These are phyloP conservation scores for Trogon melanurus DNA, from an alignment of 2,113 vertebrate genomes.

Conservation along the genomic window DNA sequence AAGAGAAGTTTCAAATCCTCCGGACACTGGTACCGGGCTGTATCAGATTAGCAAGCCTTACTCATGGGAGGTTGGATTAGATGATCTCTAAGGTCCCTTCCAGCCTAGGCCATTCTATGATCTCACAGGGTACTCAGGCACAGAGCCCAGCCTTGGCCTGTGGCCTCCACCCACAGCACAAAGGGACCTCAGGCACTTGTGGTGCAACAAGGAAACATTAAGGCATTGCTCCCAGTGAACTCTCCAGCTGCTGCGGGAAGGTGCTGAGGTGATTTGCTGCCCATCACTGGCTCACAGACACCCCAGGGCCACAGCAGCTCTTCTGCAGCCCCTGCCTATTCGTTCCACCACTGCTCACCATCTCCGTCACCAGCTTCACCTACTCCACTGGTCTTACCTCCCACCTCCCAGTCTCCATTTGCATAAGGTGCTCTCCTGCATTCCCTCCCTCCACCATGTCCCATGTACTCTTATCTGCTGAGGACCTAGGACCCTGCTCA, in stretches of 20 bases:
- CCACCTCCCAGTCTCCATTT: not conserved
- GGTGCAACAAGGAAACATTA: not conserved
- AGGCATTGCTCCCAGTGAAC: not conserved
- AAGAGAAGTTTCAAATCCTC: not conserved
- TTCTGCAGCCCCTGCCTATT: not conserved
- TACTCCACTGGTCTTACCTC: not conserved
- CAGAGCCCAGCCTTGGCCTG: not conserved
- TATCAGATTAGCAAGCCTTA: not conserved
- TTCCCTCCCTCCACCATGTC: not conserved
- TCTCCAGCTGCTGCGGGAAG: not conserved
- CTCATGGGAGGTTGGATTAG: no score
- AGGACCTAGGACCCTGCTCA: not conserved
- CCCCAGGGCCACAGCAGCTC: not conserved
- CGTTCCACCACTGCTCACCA: rapidly evolving
- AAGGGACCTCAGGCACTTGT: not conserved
- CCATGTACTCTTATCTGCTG: rapidly evolving
- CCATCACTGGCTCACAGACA: not conserved
- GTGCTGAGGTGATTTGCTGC: not conserved
- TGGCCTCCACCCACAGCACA: not conserved
- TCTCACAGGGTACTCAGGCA: not conserved
- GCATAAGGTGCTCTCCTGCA: not conserved
- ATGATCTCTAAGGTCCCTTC: no score
- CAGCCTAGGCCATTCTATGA: no score
- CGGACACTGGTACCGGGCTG: not conserved
- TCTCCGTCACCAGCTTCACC: not conserved